Evolutionary conservation across 2,113 vertebrate genomes (phyloP), one percentile per base, ranked within the genome.

Genomic region (Macroglossus sobrinus): DNA sequence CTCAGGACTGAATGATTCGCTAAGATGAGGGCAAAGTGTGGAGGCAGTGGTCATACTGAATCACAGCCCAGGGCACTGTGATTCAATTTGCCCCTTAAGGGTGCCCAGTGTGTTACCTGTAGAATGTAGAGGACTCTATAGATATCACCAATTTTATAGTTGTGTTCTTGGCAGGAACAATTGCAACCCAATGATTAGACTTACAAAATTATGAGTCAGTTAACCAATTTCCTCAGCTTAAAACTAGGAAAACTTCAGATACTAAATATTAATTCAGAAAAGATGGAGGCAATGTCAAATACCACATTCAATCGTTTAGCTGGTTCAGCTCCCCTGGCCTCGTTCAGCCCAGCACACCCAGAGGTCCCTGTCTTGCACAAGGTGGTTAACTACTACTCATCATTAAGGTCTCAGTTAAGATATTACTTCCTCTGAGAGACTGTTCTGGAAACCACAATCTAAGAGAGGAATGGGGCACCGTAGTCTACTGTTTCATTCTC

Each of bases 221-320:
- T 30, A 79, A 96, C 84, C 30, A 66, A 64, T 59, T 90, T 84
- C n/a, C 19, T 87, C 68, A 84, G 6, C 50, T 94, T 66, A 90
- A 93, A 66, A 66, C 61, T 59, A 40, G 35, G 69, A 15, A 91
- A 89, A 96, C 63, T 53, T 1, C 21, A 91, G 11, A 0, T 8
- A 45, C 16, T 12, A 87, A 87, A 43, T 38, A 80, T 79, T 57
- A 82, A 71, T 24, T 92, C 43, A 87, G 33, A 55, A 87, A 55
- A 86, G 2, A 75, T n/a, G 11, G 18, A 78, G 4, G 14, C 13
- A 75, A 50, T 19, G n/a, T 1, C 43, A 89, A 91, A 72, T 50
- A 53, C 16, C 4, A 0, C 9, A 16, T n/a, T 40, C 28, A 6
- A 3, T 45, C 19, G 72, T 47, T 68, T 24, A 21, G 8, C 7